Evolutionary conservation across 2,113 vertebrate species (phyloP), one percentile per base, ranked within the genome.

Genomic region (Pelmatolapia mariae): DNA sequence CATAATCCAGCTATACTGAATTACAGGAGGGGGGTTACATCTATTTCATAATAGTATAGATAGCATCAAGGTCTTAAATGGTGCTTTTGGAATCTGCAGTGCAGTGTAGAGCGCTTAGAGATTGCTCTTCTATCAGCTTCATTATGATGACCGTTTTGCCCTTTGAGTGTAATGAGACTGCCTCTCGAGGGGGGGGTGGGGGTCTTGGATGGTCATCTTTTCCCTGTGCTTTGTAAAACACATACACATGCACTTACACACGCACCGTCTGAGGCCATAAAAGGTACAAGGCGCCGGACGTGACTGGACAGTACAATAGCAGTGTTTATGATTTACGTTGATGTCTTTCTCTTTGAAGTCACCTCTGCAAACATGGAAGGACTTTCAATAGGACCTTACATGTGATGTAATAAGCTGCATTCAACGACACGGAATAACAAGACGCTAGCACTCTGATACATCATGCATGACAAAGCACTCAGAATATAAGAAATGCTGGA

Each of bases 141-240:
- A 95, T 95, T 94, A 94, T 92, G 91, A 90, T 94, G 94, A 94
- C 93, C 94, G 89, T 88, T 95, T 94, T 95, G 94, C 93, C 94
- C 95, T 96, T 94, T 96, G 91, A 94, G 89, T 93, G 81, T 93
- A 95, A 96, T 95, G 92, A 95, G 92, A 89, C 93, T 92, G 93
- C 87, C 81, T 93, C 89, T 94, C 26, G 80, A 80, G 86, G 15
- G 59, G 31, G 73, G 38, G 22, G 71, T 43, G 45, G n/a, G 81
- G 29, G 73, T 82, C 80, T 88, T 81, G 57, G 85, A 86, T 87
- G 89, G 92, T 90, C 93, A 91, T 93, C 82, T 89, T 24, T 85
- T 87, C 45, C 66, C 85, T 90, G 52, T 84, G 83, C 63, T 87
- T 86, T 89, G 68, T 85, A 76, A 89, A 57, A 82, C 59, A 85